Evolutionary conservation across 2,113 vertebrate species (phyloP).

Genomic region (Elephantulus edwardii): DNA sequence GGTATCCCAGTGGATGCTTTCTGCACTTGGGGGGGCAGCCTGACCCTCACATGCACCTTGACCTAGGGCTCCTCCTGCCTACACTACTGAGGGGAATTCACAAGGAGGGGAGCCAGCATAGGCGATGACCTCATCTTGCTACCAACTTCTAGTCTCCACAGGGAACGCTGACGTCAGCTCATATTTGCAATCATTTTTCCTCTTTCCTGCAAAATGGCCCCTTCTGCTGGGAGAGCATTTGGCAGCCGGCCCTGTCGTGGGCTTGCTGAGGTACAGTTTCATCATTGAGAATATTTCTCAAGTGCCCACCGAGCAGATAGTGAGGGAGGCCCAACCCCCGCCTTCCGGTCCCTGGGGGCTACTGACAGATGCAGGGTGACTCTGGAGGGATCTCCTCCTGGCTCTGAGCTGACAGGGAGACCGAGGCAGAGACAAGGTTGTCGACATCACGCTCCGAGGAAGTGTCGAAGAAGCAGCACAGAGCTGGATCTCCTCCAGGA

Average conservation of each 20-base stretch:
- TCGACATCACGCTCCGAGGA: not conserved
- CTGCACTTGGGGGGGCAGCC: not conserved
- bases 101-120: not conserved
- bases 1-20: constrained; percentile 21
- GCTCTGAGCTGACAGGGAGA: not conserved
- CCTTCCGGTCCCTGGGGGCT: not conserved
- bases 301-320: not conserved
- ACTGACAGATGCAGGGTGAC: constrained; percentile 6
- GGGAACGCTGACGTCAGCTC: constrained; percentile 68
- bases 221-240: constrained; percentile 59
- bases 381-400: no score
- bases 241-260: constrained; percentile 51
- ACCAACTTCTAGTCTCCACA: not conserved
- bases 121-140: constrained; percentile 62
- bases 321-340: not conserved
- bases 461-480: constrained; percentile 38
- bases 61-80: not conserved
- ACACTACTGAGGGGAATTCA: not conserved
- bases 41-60: not conserved
- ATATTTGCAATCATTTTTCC: constrained; percentile 69
- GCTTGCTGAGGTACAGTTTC: constrained; percentile 21
- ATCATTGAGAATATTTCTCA: not conserved
- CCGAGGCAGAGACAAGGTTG: not conserved
- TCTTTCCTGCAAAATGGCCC: constrained; percentile 65
- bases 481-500: constrained; percentile 75